Conservation (phyloP, 2,113 vertebrate genomes). For the Lophochroa leadbeateri region DNA sequence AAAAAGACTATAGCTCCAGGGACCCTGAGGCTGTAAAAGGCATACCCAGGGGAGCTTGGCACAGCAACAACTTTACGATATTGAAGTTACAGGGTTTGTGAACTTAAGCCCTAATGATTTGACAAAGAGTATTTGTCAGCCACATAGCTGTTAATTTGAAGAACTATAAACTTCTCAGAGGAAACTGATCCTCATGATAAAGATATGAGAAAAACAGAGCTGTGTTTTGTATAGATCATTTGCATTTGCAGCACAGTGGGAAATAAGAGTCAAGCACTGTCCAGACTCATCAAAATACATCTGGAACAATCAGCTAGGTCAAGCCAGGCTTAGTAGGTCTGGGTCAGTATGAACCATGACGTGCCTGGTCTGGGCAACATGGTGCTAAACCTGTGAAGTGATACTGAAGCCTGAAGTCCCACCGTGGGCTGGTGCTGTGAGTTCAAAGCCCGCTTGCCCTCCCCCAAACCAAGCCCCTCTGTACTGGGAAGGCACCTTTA, state of each 20-base stretch:
- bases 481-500: neutral
- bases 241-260: slow-evolving; percentile 20
- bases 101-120: neutral
- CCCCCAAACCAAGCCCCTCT: neutral
- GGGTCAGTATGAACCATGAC: neutral
- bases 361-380: neutral
- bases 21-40: too few species aligned
- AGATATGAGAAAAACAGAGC: neutral
- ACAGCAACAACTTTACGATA: too few species aligned
- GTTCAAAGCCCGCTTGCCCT: neutral
- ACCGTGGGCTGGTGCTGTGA: neutral
- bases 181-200: neutral
- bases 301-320: slow-evolving; percentile 22
- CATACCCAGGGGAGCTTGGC: too few species aligned
- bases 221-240: neutral
- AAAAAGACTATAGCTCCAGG: too few species aligned
- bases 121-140: neutral
- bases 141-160: neutral
- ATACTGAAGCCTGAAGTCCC: neutral
- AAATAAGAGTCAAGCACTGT: neutral
- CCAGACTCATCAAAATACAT: neutral
- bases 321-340: slow-evolving; percentile 42
- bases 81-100: neutral
- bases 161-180: neutral
- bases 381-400: neutral